Evolutionary conservation across 2,888 invertebrate species (phyloP).

Genomic region (Creontiades dilutus): DNA sequence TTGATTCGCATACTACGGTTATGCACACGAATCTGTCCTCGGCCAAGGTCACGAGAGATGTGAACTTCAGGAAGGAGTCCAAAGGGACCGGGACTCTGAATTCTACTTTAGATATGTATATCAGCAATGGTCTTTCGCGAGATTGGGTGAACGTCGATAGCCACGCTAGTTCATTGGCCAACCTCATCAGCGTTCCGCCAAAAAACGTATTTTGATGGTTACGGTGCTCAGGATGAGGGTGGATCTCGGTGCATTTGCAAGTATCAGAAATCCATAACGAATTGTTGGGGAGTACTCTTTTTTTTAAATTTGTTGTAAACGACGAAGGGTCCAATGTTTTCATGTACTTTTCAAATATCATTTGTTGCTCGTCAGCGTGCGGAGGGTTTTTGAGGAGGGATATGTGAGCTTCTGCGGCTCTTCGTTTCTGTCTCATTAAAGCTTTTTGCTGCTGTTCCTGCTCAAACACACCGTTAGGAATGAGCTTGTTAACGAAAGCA

Average conservation of each 20-base stretch:
- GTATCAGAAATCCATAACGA: constrained; percentile 85
- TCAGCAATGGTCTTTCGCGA: constrained; percentile 80
- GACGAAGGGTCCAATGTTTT: constrained; percentile 81
- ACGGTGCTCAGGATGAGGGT: constrained; percentile 83
- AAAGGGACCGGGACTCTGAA: constrained; percentile 87
- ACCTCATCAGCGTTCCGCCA: constrained; percentile 89
- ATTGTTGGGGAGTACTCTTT: constrained; percentile 81
- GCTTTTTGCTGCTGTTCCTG: constrained; percentile 80
- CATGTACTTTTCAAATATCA: constrained; percentile 85
- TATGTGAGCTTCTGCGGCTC: constrained; percentile 80
- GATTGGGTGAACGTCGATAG: constrained; percentile 83
- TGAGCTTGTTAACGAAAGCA: constrained; percentile 82
- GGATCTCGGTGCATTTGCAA: constrained; percentile 81
- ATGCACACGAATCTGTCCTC: constrained; percentile 81
- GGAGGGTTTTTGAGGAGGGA: constrained; percentile 85
- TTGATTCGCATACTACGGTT: constrained; percentile 84
- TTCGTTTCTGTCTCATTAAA: constrained; percentile 79
- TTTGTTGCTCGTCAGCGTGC: constrained; percentile 82
- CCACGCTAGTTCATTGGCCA: constrained; percentile 86
- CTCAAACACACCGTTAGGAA: constrained; percentile 83
- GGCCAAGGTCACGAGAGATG: constrained; percentile 80
- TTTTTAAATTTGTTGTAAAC: constrained; percentile 79
- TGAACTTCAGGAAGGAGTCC: constrained; percentile 85
- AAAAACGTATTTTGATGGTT: constrained; percentile 88
- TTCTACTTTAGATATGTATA: constrained; percentile 85